Evolutionary conservation across 2,888 invertebrate genomes (phyloP).

Genomic region (Lasioglossum zephyrum): DNA sequence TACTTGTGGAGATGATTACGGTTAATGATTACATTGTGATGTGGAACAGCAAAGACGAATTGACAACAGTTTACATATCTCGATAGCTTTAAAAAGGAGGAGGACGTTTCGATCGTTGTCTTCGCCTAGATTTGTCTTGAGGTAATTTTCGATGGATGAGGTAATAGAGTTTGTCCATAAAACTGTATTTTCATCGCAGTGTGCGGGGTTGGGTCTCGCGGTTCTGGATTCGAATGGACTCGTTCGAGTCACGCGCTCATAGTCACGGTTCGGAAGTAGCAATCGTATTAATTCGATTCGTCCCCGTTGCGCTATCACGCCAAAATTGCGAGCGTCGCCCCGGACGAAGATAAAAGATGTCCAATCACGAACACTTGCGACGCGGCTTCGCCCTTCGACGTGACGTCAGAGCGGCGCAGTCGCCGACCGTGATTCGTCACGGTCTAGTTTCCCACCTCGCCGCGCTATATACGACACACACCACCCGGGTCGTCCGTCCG

Average conservation of each 20-base stretch:
- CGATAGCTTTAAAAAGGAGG: no score
- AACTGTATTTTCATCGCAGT: no score
- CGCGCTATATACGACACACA: conserved; percentile 36
- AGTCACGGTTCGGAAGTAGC: conserved; percentile 57
- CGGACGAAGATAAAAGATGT: conserved; percentile 58
- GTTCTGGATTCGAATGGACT: conserved; percentile 18
- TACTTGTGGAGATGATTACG: no score
- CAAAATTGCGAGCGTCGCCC: conserved; percentile 49
- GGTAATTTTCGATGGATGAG: no score
- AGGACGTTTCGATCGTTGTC: no score
- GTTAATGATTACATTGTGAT: no score
- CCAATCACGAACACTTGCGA: conserved; percentile 62
- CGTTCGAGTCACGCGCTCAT: conserved; percentile 38
- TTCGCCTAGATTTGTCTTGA: no score
- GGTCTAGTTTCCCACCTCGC: conserved; percentile 77
- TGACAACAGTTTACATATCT: no score
- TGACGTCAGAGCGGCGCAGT: conserved; percentile 69
- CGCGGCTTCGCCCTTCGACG: conserved; percentile 62
- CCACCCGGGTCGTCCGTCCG: conserved; percentile 22
- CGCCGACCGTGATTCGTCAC: conserved; percentile 76
- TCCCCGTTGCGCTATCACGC: conserved; percentile 58
- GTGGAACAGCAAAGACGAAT: no score
- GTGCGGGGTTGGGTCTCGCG: not conserved
- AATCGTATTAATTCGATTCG: conserved; percentile 62
- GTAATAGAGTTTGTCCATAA: no score